These are phyloP conservation scores for Scolopax mira DNA, from an alignment of 2,113 vertebrate species.

Conservation along the genomic window DNA sequence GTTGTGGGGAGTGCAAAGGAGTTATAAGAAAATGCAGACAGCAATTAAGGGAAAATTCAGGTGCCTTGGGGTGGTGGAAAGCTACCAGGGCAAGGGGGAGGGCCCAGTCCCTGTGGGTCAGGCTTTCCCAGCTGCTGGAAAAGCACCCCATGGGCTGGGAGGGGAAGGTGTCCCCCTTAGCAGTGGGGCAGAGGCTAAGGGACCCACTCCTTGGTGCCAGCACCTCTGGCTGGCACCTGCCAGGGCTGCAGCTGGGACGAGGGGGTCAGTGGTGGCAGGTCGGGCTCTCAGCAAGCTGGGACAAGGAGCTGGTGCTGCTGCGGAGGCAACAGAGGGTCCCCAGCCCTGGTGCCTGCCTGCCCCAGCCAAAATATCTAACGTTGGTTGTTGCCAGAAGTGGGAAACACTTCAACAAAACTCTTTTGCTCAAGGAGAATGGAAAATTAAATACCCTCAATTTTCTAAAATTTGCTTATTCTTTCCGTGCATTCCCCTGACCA, in stretches of 20 bases:
- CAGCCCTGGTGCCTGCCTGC: neutral
- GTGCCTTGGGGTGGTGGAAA: neutral
- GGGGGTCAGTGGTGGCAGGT: neutral
- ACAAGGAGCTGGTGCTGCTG: fast-evolving
- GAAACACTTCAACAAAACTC: neutral
- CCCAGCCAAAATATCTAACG: neutral
- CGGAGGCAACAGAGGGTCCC: fast-evolving
- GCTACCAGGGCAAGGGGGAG: neutral
- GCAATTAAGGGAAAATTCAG: neutral
- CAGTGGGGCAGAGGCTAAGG: no score
- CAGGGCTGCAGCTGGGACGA: fast-evolving
- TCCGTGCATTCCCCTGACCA: fast-evolving
- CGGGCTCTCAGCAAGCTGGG: fast-evolving
- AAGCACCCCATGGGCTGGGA: neutral
- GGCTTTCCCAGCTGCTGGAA: neutral
- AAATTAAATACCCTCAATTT: neutral
- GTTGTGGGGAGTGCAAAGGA: neutral
- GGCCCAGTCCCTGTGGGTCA: neutral
- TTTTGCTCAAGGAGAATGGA: neutral
- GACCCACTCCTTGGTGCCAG: fast-evolving
- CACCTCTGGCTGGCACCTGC: neutral
- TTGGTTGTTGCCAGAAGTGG: neutral
- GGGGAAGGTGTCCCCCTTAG: neutral
- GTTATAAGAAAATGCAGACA: neutral
- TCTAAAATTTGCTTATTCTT: no score